Percentiles rank a stretch among this genome's conserved stretches.
These are phyloP conservation scores for Marasmarcha lunaedactyla DNA, from an alignment of 2,888 invertebrate genomes.

Conservation along the genomic window DNA sequence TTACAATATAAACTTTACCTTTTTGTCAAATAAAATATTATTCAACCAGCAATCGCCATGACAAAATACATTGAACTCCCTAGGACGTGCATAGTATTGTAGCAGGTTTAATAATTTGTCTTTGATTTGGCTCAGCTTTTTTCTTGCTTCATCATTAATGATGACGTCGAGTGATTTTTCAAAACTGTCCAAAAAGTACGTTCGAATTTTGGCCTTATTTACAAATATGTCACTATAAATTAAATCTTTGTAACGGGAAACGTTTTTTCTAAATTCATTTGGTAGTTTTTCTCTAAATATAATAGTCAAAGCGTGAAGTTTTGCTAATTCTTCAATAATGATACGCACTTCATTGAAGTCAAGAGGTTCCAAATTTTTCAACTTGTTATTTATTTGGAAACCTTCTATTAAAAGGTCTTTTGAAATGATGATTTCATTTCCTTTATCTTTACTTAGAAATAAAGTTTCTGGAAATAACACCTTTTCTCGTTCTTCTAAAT, in stretches of 20 bases:
- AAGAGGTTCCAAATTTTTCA: conserved; percentile 28
- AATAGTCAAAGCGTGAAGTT: conserved; percentile 47
- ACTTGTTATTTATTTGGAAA: conserved; percentile 31
- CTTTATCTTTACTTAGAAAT: conserved; percentile 27
- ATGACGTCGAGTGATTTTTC: conserved; percentile 37
- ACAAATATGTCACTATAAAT: conserved; percentile 40
- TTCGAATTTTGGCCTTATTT: conserved; percentile 38
- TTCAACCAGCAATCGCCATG: conserved; percentile 58
- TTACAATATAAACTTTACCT: too few relatives aligned
- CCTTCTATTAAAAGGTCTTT: conserved; percentile 39
- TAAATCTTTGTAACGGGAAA: conserved; percentile 33
- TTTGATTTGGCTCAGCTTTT: conserved; percentile 27
- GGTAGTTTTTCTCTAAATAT: conserved; percentile 27
- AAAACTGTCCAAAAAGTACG: conserved; percentile 44
- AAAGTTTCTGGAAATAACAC: conserved; percentile 36
- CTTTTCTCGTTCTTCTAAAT: conserved; percentile 22
- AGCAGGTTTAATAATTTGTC: conserved; percentile 32
- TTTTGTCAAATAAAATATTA: conserved; percentile 37
- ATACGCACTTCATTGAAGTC: conserved; percentile 27
- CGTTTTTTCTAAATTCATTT: conserved; percentile 23
- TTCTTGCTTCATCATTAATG: conserved; percentile 25
- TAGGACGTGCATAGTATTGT: conserved; percentile 30
- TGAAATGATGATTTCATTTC: conserved; percentile 43
- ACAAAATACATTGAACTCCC: conserved; percentile 38
- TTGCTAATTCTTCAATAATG: conserved; percentile 39